Evolutionary conservation across 64 coral and sea anemone genomes (phyloP).

Genomic region (Acropora yongei): DNA sequence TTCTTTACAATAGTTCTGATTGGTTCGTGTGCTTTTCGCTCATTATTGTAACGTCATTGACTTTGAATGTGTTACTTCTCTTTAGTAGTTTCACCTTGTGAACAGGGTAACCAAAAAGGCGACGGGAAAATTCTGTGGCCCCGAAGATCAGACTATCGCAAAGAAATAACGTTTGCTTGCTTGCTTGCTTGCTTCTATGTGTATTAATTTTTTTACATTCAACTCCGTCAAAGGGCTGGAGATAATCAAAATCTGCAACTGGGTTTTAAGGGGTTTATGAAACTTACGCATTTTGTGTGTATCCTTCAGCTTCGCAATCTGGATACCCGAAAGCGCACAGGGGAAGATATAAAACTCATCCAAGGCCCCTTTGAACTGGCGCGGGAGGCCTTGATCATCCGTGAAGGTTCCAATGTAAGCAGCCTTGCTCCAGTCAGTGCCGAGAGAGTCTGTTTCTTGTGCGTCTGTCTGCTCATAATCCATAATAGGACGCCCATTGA

Average conservation of each 20-base stretch:
- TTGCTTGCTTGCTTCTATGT: no score
- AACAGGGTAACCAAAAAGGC: no score
- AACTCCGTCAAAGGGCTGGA: not conserved
- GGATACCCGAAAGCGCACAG: constrained; percentile 56
- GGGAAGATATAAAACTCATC: constrained; percentile 97
- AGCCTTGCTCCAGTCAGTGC: constrained; percentile 79
- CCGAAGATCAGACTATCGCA: no score
- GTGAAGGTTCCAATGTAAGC: constrained; percentile 78
- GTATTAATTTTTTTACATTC: no score
- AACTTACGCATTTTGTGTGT: constrained; percentile 89
- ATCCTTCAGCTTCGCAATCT: constrained; percentile 70
- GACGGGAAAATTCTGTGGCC: no score
- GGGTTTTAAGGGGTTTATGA: not conserved
- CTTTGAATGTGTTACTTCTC: no score
- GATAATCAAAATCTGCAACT: not conserved
- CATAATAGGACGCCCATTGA: constrained; percentile 74
- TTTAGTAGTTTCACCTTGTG: no score
- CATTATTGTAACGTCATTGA: no score
- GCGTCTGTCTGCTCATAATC: constrained; percentile 80
- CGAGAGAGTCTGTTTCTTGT: constrained; percentile 75
- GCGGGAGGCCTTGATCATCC: constrained; percentile 47
- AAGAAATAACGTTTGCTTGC: no score
- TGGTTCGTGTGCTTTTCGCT: no score
- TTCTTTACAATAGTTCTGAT: no score
- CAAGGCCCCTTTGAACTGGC: constrained; percentile 80